phyloP scores from a whole-genome alignment of 2,888 invertebrate genomes.

The Physocephala rufipes region DNA sequence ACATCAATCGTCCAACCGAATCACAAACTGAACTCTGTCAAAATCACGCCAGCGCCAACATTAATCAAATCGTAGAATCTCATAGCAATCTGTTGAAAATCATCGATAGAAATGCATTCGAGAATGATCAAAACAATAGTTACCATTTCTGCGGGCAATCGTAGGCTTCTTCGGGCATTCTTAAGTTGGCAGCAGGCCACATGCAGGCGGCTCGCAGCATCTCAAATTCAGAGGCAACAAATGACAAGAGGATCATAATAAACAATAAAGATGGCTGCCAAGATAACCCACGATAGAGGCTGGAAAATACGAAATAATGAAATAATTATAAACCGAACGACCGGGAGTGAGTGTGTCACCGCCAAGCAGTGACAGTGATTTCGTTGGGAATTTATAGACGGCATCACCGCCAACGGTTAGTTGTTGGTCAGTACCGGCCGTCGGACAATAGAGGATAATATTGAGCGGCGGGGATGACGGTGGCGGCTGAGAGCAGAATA shows the following conservation, averaged over 20 bases:
- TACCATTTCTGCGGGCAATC: not conserved
- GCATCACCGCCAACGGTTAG: no score
- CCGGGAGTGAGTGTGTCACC: slow-evolving; percentile 24
- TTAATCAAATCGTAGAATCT: not conserved
- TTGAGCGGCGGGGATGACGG: slow-evolving; percentile 35
- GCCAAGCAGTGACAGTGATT: slow-evolving; percentile 21
- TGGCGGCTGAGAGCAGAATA: slow-evolving; percentile 15
- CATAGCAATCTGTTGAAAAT: not conserved
- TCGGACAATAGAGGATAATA: no score
- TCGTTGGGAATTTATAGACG: slow-evolving; percentile 48
- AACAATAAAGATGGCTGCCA: slow-evolving; percentile 48
- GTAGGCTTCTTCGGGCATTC: not conserved
- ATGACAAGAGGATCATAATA: slow-evolving; percentile 44
- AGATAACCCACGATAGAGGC: slow-evolving; percentile 26
- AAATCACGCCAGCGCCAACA: not conserved
- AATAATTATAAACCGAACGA: slow-evolving; percentile 28
- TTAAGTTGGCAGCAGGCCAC: not conserved
- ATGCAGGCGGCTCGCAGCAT: slow-evolving; percentile 14
- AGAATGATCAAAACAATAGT: not conserved
- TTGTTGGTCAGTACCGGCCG: no score
- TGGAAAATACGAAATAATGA: slow-evolving; percentile 22
- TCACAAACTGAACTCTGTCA: not conserved
- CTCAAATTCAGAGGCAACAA: not conserved
- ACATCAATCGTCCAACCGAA: no score
- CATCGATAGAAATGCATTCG: slow-evolving; percentile 7